Conservation (phyloP, 2,113 vertebrate genomes). For the Scortum barcoo region DNA sequence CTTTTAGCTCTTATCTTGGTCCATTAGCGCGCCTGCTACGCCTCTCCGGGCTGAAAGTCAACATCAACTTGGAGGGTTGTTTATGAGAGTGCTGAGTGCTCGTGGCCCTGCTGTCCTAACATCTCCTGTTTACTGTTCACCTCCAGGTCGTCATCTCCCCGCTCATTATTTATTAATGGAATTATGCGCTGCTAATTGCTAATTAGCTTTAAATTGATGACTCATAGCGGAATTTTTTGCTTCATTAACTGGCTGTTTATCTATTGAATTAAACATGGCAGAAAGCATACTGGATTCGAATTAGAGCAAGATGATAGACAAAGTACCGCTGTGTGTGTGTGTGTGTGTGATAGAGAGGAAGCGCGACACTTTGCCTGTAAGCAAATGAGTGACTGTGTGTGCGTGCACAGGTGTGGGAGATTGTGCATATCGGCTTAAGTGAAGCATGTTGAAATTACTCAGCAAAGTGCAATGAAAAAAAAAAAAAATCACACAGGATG, state of each 20-base stretch:
- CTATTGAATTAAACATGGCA: constrained; percentile 72
- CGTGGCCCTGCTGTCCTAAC: constrained; percentile 16
- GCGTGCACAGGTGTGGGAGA: constrained; percentile 13
- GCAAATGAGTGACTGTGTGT: constrained; percentile 4
- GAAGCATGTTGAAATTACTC: constrained; percentile 20
- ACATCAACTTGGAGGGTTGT: background rate
- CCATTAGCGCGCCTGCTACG: background rate
- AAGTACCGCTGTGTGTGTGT: constrained; percentile 14
- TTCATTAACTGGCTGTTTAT: constrained; percentile 73
- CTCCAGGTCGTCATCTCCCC: constrained; percentile 45
- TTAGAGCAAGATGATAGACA: constrained; percentile 45
- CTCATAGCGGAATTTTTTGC: constrained; percentile 56
- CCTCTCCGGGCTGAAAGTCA: background rate
- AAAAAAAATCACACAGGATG: constrained; percentile 37
- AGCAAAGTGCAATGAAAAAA: constrained; percentile 32
- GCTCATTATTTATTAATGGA: constrained; percentile 66
- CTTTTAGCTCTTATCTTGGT: background rate
- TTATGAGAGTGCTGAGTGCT: constrained; percentile 22
- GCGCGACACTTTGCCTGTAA: background rate
- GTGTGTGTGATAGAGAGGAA: constrained; percentile 3
- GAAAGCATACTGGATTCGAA: constrained; percentile 34
- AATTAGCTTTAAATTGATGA: constrained; percentile 76
- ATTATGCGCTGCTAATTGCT: constrained; percentile 68
- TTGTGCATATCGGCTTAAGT: background rate
- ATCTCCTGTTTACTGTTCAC: constrained; percentile 62